A percentile compares a stretch with the other conserved stretches of the same genome.
Evolutionary conservation across 2,888 invertebrate genomes (phyloP).

Genomic region (Trypoxylon attenuatum): DNA sequence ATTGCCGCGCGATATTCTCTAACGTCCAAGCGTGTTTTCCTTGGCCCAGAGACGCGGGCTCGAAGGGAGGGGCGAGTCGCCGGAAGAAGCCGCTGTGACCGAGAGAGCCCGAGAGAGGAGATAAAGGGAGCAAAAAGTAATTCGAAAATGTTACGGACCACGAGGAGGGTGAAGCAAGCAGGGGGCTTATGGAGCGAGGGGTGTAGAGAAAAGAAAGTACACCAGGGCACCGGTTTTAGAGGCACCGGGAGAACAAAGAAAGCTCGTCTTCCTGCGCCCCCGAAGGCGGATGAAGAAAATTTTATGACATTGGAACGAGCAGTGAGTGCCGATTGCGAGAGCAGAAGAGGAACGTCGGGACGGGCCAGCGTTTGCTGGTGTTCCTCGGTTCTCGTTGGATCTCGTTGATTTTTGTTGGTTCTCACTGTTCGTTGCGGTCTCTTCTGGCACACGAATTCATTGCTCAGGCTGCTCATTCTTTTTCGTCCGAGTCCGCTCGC

Average conservation of each 20-base stretch:
- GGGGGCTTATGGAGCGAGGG: not conserved
- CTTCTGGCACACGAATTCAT: not conserved
- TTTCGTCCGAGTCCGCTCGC: not conserved
- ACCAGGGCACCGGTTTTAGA: not conserved
- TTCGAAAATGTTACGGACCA: constrained; percentile 44
- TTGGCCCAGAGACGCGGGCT: constrained; percentile 4
- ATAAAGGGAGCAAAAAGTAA: constrained; percentile 22
- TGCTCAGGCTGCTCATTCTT: not conserved
- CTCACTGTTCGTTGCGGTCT: not conserved
- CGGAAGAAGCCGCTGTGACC: not conserved
- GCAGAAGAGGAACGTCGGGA: not conserved
- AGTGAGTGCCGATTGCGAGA: constrained; percentile 21
- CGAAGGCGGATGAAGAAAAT: constrained; percentile 26
- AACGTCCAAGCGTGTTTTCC: constrained; percentile 5
- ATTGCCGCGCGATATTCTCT: constrained; percentile 37
- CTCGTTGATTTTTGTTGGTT: too few relatives aligned
- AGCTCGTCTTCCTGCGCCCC: not conserved
- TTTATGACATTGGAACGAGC: constrained; percentile 30
- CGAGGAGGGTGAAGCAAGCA: not conserved
- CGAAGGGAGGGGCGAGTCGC: not conserved
- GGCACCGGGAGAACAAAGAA: constrained; percentile 9
- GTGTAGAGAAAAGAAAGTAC: not conserved
- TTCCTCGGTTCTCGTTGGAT: too few relatives aligned
- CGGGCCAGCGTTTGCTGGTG: too few relatives aligned
- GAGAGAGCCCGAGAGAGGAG: not conserved